Conservation (phyloP, 1,140 invertebrate genomes). For the Protaetia brevitarsis region DNA sequence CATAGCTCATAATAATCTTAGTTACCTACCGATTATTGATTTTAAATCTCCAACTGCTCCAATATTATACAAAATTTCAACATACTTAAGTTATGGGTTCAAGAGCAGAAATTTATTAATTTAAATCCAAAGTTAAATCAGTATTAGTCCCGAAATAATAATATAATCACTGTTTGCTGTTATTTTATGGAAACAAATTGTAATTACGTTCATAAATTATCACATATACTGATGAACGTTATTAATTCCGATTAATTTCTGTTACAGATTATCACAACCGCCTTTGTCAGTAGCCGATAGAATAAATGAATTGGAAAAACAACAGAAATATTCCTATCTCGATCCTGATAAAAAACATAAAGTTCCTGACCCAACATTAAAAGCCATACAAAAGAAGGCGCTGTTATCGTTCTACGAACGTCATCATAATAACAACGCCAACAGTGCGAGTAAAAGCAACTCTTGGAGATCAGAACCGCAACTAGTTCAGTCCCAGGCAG, state of each 20-base stretch:
- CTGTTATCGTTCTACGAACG: slow-evolving; percentile 80
- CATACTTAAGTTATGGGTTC: no score
- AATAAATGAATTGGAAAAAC: slow-evolving; percentile 69
- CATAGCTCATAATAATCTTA: no score
- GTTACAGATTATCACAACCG: slow-evolving; percentile 44
- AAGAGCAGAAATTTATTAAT: no score
- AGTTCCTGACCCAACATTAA: slow-evolving; percentile 73
- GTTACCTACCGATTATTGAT: no score
- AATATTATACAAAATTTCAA: no score
- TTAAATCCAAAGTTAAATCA: no score
- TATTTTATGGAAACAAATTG: no score
- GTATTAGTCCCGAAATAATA: no score
- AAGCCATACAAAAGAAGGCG: slow-evolving; percentile 84
- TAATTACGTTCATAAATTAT: no score
- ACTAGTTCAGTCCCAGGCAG: slow-evolving; percentile 46
- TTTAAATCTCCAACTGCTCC: no score
- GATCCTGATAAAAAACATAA: slow-evolving; percentile 74
- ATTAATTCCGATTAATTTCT: slow-evolving; percentile 31
- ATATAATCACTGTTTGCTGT: no score
- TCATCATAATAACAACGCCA: slow-evolving; percentile 50
- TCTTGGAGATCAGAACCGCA: slow-evolving; percentile 63
- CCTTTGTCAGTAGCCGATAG: slow-evolving; percentile 69
- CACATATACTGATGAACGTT: slow-evolving; percentile 13
- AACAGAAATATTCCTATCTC: slow-evolving; percentile 66
- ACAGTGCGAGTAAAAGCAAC: slow-evolving; percentile 45